Evolutionary conservation across 2,113 vertebrate genomes (phyloP).

Genomic region (Brachyhypopomus gauderio): DNA sequence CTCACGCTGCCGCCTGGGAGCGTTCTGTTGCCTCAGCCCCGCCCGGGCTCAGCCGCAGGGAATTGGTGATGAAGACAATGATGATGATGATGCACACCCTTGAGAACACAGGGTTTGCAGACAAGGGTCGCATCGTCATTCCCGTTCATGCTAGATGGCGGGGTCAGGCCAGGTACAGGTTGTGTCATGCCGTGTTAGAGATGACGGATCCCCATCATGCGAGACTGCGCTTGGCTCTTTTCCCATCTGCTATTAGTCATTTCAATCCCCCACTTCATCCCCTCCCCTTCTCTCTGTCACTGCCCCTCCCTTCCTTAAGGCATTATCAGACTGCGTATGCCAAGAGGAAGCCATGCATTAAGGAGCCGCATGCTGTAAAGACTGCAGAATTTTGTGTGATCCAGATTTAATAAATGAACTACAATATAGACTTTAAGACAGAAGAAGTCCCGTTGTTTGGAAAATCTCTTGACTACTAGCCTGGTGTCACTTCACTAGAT

Average conservation of each 20-base stretch:
- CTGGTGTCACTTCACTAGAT: too few relatives aligned
- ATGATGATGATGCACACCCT: neutral
- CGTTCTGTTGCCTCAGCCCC: neutral
- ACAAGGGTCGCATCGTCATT: neutral
- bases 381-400: constrained; percentile 7
- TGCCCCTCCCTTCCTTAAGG: neutral
- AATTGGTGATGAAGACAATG: neutral
- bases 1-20: constrained; percentile 5
- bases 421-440: too few relatives aligned
- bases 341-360: constrained; percentile 11
- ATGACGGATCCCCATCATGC: too few relatives aligned
- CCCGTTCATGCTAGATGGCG: neutral
- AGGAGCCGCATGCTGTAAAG: neutral
- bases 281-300: neutral
- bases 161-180: neutral
- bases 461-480: too few relatives aligned
- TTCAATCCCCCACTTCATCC: neutral
- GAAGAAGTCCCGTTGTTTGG: too few relatives aligned
- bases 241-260: neutral
- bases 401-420: too few relatives aligned
- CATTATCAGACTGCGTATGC: neutral
- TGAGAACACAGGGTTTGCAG: neutral
- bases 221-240: neutral
- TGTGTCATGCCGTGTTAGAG: too few relatives aligned
- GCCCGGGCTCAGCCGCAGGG: too few relatives aligned